These are phyloP conservation scores for Trematomus bernacchii DNA, from an alignment of 2,797 vertebrate species.

Conservation along the genomic window DNA sequence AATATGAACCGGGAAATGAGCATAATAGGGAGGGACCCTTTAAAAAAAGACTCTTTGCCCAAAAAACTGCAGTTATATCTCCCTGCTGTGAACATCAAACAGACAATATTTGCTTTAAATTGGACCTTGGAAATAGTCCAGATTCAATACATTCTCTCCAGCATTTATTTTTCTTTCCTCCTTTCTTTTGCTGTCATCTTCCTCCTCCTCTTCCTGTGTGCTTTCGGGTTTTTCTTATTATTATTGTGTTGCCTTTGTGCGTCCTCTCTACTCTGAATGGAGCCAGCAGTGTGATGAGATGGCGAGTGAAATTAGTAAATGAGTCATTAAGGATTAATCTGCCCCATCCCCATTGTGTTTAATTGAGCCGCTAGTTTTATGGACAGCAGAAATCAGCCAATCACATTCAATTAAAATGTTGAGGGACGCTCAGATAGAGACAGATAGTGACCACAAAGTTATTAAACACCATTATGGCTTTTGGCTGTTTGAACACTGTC, in stretches of 20 bases:
- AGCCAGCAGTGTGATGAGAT: conserved; percentile 5
- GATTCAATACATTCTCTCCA: not conserved
- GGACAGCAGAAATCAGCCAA: conserved; percentile 12
- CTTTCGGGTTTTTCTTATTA: too few relatives aligned
- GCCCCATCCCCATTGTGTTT: conserved; percentile 10
- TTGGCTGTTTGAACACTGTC: conserved; percentile 24
- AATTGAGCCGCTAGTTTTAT: conserved; percentile 29
- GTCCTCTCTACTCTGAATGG: conserved; percentile 1
- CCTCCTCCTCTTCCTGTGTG: not conserved
- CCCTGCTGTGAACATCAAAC: not conserved
- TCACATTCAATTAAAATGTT: conserved; percentile 30
- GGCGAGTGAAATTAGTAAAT: conserved; percentile 38
- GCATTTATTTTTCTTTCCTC: not conserved
- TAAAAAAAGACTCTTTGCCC: too few relatives aligned
- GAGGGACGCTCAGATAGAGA: conserved; percentile 1
- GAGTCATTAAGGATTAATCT: conserved; percentile 42
- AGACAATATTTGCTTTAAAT: conserved; percentile 3
- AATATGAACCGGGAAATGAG: too few relatives aligned
- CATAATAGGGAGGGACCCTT: too few relatives aligned
- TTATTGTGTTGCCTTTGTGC: not conserved
- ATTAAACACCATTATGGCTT: conserved; percentile 39
- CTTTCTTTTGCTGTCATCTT: too few relatives aligned
- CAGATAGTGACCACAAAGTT: conserved; percentile 12
- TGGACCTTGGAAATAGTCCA: not conserved
- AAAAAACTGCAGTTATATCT: too few relatives aligned